A percentile compares a stretch with the other conserved stretches of the same genome.
Conservation (phyloP, 1,140 invertebrate species). For the Drosophila pruinosa region DNA sequence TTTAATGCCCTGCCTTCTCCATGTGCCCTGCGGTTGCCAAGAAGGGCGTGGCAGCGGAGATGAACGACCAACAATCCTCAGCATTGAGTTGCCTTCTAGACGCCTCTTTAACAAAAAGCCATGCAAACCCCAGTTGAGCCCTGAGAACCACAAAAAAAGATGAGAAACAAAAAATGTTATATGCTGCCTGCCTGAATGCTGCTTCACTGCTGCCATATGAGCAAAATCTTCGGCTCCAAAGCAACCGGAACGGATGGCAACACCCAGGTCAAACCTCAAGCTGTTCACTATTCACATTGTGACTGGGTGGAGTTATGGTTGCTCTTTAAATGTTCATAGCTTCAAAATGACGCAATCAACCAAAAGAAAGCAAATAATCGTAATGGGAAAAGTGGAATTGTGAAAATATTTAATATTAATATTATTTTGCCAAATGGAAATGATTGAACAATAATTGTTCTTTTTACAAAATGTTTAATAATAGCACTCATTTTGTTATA, state of each 20-base stretch:
- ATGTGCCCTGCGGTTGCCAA: conserved; percentile 49
- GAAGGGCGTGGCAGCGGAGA: conserved; percentile 10
- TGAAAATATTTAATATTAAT: neutral
- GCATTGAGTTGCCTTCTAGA: neutral
- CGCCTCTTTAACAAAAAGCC: neutral
- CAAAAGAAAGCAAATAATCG: neutral
- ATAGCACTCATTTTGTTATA: no score
- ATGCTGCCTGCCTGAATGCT: neutral
- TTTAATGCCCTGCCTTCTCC: conserved; percentile 42
- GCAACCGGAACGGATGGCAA: neutral
- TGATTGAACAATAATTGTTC: no score
- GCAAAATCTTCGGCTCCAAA: neutral
- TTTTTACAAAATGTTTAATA: no score
- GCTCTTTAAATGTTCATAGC: neutral
- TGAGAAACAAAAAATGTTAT: neutral
- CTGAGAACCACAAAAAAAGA: neutral
- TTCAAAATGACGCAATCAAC: neutral
- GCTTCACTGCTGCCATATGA: conserved; percentile 7
- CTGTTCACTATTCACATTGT: neutral
- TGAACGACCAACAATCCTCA: neutral
- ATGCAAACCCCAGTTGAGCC: neutral
- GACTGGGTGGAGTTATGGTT: neutral
- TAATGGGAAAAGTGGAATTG: neutral
- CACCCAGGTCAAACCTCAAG: conserved; percentile 1
- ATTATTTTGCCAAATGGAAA: no score